These are phyloP conservation scores for Cololabis saira DNA, from an alignment of 2,113 vertebrate genomes.

Conservation along the genomic window DNA sequence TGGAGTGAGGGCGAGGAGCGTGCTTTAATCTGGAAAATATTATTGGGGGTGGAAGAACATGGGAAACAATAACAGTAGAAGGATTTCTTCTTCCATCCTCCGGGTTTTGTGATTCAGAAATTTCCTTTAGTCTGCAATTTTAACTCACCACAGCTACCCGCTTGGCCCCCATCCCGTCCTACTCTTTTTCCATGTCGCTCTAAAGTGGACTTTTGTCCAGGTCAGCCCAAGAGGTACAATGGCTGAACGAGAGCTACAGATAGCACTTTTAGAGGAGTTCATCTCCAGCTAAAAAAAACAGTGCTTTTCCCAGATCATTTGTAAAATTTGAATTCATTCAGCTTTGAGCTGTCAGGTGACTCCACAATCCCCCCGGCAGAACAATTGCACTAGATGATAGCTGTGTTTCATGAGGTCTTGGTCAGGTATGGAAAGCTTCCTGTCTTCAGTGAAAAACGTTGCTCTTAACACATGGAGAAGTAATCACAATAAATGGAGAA, in stretches of 20 bases:
- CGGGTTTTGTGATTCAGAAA: constrained; percentile 59
- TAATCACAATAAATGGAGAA: constrained; percentile 73
- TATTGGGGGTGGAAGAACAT: constrained; percentile 73
- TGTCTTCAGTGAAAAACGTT: constrained; percentile 48
- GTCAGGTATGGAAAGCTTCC: constrained; percentile 43
- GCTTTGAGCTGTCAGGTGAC: constrained; percentile 30
- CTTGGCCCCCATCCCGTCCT: constrained; percentile 45
- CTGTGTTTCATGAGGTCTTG: constrained; percentile 30
- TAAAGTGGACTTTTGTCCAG: constrained; percentile 48
- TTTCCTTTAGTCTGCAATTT: constrained; percentile 69
- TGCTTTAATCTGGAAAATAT: constrained; percentile 77
- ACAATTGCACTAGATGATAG: constrained; percentile 42
- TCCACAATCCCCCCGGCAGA: constrained; percentile 11
- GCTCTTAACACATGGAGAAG: constrained; percentile 74
- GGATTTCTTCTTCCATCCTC: constrained; percentile 71
- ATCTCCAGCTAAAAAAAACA: neutral
- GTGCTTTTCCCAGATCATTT: constrained; percentile 33
- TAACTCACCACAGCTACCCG: constrained; percentile 57
- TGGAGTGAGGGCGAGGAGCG: constrained; percentile 44
- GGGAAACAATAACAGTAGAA: constrained; percentile 76
- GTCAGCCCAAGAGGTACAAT: constrained; percentile 13
- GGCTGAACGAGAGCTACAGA: constrained; percentile 29
- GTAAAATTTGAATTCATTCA: constrained; percentile 26
- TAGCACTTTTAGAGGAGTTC: constrained; percentile 7
- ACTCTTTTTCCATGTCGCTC: constrained; percentile 65